Base-by-base conservation (phyloP, 2,113 vertebrate genomes). In the Hemicordylus capensis region DNA sequence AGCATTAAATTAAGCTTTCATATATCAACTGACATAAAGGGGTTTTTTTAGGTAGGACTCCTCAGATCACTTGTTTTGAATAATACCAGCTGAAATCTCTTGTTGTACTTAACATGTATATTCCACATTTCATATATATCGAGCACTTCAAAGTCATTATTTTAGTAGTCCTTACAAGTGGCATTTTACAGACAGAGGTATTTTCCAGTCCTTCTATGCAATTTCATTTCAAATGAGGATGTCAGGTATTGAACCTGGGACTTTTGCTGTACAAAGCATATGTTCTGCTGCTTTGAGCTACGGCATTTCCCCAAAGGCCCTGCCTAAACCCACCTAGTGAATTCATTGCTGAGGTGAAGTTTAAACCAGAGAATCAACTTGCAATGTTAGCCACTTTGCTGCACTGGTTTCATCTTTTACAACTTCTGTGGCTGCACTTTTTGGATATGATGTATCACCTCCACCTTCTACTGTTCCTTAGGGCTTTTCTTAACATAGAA, bases 201-300 rank as follows among this genome's bases (percentile, higher is more conserved):
- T 44, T 22, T 22, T 17, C 24, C 76, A 72, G 19, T 7, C 42
- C 2, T 46, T 64, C 9, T 80, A 12, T 31, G 46, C 61, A 63
- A 12, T 64, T n/a, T 31, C 8, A 12, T 70, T 69, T 54, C 87
- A 48, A 54, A 17, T 80, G 85, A 83, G 84, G 84, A 90, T 85
- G 58, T 81, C 78, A 86, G n/a, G 75, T 61, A 31, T 42, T 26
- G 39, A 70, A 70, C 8, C 37, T 46, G 1, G 4, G 9, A 54
- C 28, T n/a, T 54, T 48, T 51, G n/a, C 31, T 19, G 19, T 61
- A 37, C 17, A 61, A 11, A 56, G 28, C 28, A 31, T 19, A 0
- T 42, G 15, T 46, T 81, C 6, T 80, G n/a, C 44, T 34, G 59
- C 48, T 28, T 28, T 66, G 20, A 44, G 31, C 28, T 20, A 34